Percentiles rank a stretch among this genome's conserved stretches.
Conservation (phyloP, 1,140 invertebrate species). For the Drosophila nebulosa region DNA sequence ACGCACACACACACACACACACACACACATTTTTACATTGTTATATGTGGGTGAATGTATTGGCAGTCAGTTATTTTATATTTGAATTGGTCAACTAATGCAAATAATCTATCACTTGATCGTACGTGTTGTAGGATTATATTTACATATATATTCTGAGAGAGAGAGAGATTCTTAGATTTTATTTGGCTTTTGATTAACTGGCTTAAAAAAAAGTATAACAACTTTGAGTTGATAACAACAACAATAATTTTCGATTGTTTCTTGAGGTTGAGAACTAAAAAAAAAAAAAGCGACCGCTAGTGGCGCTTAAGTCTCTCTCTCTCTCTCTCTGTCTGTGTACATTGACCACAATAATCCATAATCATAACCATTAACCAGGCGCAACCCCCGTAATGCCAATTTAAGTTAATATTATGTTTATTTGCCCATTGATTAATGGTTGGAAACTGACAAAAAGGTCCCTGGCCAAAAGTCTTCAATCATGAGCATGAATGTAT, state of each 20-base stretch:
- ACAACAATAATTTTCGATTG: too few species aligned
- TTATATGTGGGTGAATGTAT: background rate
- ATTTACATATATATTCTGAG: conserved; percentile 1
- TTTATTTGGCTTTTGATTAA: conserved; percentile 36
- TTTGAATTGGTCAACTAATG: conserved; percentile 44
- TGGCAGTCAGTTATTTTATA: conserved; percentile 39
- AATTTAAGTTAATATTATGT: conserved; percentile 69
- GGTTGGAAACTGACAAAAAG: conserved; percentile 26
- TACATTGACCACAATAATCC: background rate
- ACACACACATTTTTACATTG: background rate
- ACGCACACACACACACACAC: background rate
- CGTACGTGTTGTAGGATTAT: conserved; percentile 22
- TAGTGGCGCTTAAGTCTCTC: too few species aligned
- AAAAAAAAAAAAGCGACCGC: too few species aligned
- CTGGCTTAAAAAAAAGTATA: background rate
- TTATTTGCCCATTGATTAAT: conserved; percentile 72
- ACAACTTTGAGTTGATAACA: too few species aligned
- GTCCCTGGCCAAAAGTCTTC: conserved; percentile 54
- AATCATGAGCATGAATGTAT: conserved; percentile 61
- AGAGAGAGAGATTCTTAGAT: conserved; percentile 20
- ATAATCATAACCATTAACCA: conserved; percentile 12
- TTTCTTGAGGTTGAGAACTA: too few species aligned
- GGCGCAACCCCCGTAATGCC: conserved; percentile 32
- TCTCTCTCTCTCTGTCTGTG: too few species aligned
- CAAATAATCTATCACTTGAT: conserved; percentile 40